Conservation (phyloP, 2,797 vertebrate genomes). For the Parauchenoglanis punctatus region DNA sequence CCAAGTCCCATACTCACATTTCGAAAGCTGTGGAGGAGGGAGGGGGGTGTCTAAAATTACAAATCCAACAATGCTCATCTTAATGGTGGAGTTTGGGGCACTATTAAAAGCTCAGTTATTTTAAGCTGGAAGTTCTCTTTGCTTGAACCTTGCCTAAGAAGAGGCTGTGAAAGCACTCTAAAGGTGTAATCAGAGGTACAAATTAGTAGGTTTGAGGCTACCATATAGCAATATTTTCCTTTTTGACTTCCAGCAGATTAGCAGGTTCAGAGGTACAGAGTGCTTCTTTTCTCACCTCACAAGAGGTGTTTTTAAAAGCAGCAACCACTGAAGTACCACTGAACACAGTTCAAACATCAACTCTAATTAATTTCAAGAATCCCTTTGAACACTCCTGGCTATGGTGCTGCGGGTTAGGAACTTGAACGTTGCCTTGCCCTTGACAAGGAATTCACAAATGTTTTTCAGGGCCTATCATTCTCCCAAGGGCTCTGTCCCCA, state of each 20-base stretch:
- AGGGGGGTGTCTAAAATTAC: constrained; percentile 38
- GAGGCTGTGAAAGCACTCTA: constrained; percentile 29
- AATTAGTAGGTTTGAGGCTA: constrained; percentile 46
- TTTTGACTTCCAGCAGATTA: constrained; percentile 43
- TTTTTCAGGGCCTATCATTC: constrained; percentile 33
- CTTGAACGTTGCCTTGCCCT: constrained; percentile 35
- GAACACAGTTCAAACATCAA: constrained; percentile 38
- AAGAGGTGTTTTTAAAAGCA: constrained; percentile 43
- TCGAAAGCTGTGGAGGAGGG: not conserved
- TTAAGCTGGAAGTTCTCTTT: constrained; percentile 34
- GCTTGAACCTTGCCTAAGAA: constrained; percentile 25
- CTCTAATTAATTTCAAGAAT: constrained; percentile 46
- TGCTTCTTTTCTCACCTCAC: constrained; percentile 39
- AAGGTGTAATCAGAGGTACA: constrained; percentile 54
- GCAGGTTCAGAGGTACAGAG: constrained; percentile 33
- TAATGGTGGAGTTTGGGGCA: constrained; percentile 37
- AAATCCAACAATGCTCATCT: constrained; percentile 37
- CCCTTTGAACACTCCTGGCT: constrained; percentile 22
- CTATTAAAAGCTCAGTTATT: constrained; percentile 52
- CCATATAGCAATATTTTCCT: constrained; percentile 22
- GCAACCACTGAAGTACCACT: constrained; percentile 7
- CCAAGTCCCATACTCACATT: constrained; percentile 40
- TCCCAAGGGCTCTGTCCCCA: constrained; percentile 41
- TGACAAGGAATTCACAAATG: constrained; percentile 38
- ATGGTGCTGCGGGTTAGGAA: constrained; percentile 26